Base-by-base conservation (phyloP, 2,888 invertebrate genomes). In the Dynastes grantii region DNA sequence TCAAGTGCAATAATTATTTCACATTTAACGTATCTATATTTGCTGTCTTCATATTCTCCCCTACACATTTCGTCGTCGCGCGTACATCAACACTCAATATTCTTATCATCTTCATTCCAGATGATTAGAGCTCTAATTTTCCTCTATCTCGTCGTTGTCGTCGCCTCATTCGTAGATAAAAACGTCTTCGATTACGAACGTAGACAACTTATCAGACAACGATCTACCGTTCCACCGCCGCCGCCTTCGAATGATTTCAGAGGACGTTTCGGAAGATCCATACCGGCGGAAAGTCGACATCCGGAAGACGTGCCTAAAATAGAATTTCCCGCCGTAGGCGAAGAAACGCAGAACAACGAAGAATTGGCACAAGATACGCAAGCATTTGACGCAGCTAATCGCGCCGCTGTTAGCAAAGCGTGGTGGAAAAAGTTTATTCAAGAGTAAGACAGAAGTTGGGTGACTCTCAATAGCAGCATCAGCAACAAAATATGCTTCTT, bases 111-210 rank as follows among this genome's bases (percentile, higher is more conserved):
- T 37, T 65, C 16, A 37, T 65, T 65, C 16, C 37, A 65, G 65
- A 65, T 65, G 65, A 37, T 37, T 65, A 65, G 37, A 40, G 5
- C 40, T 16, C 40, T 65, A 37, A 65, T 65, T 37, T 65, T 65
- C 49, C 32, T 73, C 32, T 32, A 32, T 32, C 55, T 58, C 2
- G 13, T 71, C 11, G 51, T 29, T 13, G 16, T 55, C 29, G 71
- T 51, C 27, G 32, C 71, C 16, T 53, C 58, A 53, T 73, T 73
- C 32, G 58, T 55, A 32, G 55, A 55, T 51, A 65, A 37, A 37
- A 65, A 65, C 65, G 65, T 65, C 16, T 65, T 65, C 40, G 65
- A 65, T 65, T 65, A 65, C 40, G 16, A 58, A 51, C 71, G 71
- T n/a, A n/a, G 51, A 29, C 16, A 53, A 53, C 55, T 71, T 51